Evolutionary conservation across 2,113 vertebrate species (phyloP).

Genomic region (Gopherus flavomarginatus): DNA sequence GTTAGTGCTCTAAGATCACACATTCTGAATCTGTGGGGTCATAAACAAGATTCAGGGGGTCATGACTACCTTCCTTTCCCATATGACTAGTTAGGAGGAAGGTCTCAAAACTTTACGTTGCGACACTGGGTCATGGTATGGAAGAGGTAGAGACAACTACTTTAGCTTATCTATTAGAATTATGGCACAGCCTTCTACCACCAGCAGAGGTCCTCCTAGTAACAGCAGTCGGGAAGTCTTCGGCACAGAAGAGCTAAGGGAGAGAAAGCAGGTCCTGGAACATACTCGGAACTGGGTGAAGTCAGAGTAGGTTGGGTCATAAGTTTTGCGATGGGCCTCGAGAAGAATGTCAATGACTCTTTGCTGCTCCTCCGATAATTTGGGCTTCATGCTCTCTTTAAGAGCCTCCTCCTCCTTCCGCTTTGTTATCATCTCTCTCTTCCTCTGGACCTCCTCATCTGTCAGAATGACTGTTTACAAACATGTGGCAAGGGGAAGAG

Average conservation of each 20-base stretch:
- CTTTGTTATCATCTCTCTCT: slow-evolving; percentile 93
- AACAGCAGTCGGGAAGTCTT: not conserved
- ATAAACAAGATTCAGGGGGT: not conserved
- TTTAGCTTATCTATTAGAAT: not conserved
- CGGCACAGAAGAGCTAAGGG: rapidly evolving
- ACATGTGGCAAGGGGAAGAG: not conserved
- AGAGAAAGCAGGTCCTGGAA: rapidly evolving
- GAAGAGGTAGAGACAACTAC: not conserved
- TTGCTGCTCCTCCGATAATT: slow-evolving; percentile 91
- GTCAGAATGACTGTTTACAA: slow-evolving; percentile 91
- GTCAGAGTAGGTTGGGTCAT: slow-evolving; percentile 92
- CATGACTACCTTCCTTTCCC: not conserved
- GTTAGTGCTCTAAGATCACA: not conserved
- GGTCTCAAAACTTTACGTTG: not conserved
- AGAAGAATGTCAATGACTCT: slow-evolving; percentile 87
- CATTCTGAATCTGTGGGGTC: not conserved
- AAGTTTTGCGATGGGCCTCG: slow-evolving; percentile 96
- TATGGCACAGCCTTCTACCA: not conserved
- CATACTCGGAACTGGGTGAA: slow-evolving; percentile 92
- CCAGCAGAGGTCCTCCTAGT: not conserved
- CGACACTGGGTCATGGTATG: not conserved
- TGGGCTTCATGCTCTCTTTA: slow-evolving; percentile 88
- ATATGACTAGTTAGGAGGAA: not conserved
- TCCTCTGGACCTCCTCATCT: slow-evolving; percentile 96
- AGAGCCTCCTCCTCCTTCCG: slow-evolving; percentile 93